Evolutionary conservation across 2,888 invertebrate species (phyloP).

Genomic region (Amiota communis): DNA sequence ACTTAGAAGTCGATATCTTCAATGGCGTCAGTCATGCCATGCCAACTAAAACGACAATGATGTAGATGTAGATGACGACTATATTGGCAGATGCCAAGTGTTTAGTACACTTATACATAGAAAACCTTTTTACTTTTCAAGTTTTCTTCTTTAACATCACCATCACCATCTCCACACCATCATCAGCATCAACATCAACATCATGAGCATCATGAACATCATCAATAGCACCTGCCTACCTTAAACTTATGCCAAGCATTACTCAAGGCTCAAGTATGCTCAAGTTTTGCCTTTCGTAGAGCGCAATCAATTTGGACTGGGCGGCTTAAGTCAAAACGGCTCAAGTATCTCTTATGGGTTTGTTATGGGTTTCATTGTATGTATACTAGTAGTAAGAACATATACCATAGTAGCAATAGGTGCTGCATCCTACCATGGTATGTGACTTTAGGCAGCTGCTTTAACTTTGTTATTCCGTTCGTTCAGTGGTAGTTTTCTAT

Average conservation of each 20-base stretch:
- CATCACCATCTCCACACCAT: no score
- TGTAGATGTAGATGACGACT: neutral
- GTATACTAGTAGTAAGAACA: no score
- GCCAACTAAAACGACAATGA: no score
- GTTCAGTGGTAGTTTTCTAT: neutral
- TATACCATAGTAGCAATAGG: neutral
- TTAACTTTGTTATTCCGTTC: conserved; percentile 15
- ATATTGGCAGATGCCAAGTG: neutral
- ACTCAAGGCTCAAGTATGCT: conserved; percentile 1
- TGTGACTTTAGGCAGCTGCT: conserved; percentile 44
- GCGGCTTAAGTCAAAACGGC: neutral
- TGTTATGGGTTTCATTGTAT: no score
- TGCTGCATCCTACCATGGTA: conserved; percentile 10
- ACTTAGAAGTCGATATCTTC: no score
- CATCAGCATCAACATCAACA: no score
- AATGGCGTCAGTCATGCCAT: no score
- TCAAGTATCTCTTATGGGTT: neutral
- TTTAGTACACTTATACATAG: neutral
- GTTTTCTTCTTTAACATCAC: no score
- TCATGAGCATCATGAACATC: no score
- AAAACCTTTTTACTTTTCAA: no score
- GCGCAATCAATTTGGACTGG: neutral
- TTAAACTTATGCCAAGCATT: neutral
- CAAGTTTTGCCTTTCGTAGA: neutral
- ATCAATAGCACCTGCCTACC: no score